These are phyloP conservation scores for Moxostoma hubbsi DNA, from an alignment of 2,797 vertebrate species.

Conservation along the genomic window DNA sequence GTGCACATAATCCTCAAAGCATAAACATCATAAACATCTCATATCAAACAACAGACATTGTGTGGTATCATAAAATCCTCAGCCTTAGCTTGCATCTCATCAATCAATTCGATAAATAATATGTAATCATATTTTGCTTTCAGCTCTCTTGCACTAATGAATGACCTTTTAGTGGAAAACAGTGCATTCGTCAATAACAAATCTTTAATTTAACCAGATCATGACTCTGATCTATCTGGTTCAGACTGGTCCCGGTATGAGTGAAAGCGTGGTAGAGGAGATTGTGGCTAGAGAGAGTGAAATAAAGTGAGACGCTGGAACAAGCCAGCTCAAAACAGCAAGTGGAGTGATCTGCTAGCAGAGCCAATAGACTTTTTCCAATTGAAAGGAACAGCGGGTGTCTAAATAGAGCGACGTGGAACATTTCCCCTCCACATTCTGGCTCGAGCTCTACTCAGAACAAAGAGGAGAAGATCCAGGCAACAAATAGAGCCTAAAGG, in stretches of 20 bases:
- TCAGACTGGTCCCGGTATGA: background rate
- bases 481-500: slow-evolving; percentile 35
- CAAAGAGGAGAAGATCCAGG: slow-evolving; percentile 46
- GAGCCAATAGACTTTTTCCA: slow-evolving; percentile 77
- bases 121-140: slow-evolving; percentile 1
- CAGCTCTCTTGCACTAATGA: slow-evolving; percentile 11
- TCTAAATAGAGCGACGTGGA: slow-evolving; percentile 75
- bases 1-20: slow-evolving; percentile 10
- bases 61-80: slow-evolving; percentile 16
- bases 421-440: slow-evolving; percentile 71
- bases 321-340: slow-evolving; percentile 71
- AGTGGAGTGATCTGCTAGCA: slow-evolving; percentile 73
- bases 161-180: slow-evolving; percentile 16
- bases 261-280: slow-evolving; percentile 52
- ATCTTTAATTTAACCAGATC: background rate
- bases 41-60: slow-evolving; percentile 6
- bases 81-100: slow-evolving; percentile 7
- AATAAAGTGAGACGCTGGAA: slow-evolving; percentile 75
- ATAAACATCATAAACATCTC: slow-evolving; percentile 10
- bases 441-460: slow-evolving; percentile 64
- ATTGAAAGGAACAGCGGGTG: slow-evolving; percentile 77
- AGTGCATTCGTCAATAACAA: background rate
- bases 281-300: slow-evolving; percentile 50
- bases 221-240: background rate
- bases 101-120: slow-evolving; percentile 20